Conservation (phyloP, 2,113 vertebrate species). For the Crotalus viridis region DNA sequence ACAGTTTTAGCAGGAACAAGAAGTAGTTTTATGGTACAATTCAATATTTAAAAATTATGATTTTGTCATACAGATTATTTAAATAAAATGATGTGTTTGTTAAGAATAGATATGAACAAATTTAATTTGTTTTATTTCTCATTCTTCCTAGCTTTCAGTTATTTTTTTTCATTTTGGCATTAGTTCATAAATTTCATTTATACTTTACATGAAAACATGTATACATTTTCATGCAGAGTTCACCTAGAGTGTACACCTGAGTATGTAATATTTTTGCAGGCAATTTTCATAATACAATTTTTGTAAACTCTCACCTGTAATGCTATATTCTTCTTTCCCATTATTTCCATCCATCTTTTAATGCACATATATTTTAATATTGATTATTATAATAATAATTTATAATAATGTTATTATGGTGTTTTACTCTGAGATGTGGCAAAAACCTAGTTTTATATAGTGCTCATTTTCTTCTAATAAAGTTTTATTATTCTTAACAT, state of each 20-base stretch:
- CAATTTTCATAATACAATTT: background rate
- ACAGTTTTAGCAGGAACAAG: background rate
- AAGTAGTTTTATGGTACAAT: background rate
- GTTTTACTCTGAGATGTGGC: background rate
- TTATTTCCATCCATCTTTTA: background rate
- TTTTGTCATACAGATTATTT: background rate
- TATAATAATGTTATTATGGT: background rate
- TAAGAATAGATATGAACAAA: background rate
- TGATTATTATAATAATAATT: background rate
- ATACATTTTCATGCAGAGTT: background rate
- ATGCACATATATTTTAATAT: background rate
- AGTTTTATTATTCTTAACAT: background rate
- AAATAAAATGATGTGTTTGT: background rate
- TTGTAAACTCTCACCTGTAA: background rate
- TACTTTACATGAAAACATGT: background rate
- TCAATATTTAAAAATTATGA: background rate
- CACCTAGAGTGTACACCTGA: background rate
- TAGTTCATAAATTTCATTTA: background rate
- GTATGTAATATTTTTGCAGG: background rate
- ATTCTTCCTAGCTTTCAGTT: background rate
- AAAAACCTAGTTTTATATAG: background rate
- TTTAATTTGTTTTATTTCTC: background rate
- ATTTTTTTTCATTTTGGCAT: background rate
- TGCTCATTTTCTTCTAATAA: background rate
- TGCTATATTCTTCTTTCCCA: background rate